These are phyloP conservation scores for Disparrhopalites patrizii DNA, from an alignment of 2,888 invertebrate genomes.

Conservation along the genomic window DNA sequence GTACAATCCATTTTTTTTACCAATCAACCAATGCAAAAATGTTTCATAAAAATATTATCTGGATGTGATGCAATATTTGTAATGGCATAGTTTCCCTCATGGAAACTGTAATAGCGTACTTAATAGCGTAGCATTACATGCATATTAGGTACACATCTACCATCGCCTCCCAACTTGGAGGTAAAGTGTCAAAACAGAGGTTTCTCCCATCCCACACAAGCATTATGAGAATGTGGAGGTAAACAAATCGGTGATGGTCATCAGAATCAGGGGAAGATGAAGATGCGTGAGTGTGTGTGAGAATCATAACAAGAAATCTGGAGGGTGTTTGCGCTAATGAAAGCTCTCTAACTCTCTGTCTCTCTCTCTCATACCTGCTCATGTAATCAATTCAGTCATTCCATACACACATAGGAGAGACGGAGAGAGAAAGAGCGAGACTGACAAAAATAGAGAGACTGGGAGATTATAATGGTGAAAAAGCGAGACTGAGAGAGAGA, in stretches of 20 bases:
- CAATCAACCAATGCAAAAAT: too few relatives aligned
- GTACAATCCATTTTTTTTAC: too few relatives aligned
- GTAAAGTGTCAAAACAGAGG: not conserved
- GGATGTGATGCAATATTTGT: too few relatives aligned
- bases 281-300: slow-evolving; percentile 18
- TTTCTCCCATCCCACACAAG: not conserved
- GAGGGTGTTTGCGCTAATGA: slow-evolving; percentile 23
- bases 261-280: slow-evolving; percentile 15
- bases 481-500: too few relatives aligned
- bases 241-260: slow-evolving; percentile 5
- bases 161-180: not conserved
- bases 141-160: too few relatives aligned
- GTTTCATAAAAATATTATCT: too few relatives aligned
- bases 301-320: slow-evolving; percentile 14
- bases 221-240: slow-evolving; percentile 3
- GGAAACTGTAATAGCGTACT: not conserved
- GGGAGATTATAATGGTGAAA: too few relatives aligned
- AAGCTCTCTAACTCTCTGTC: too few relatives aligned
- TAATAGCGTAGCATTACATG: too few relatives aligned
- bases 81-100: too few relatives aligned
- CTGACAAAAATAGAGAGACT: too few relatives aligned
- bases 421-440: too few relatives aligned
- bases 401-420: not conserved
- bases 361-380: not conserved
- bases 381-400: not conserved